Evolutionary conservation across 2,113 vertebrate species (phyloP), one percentile per base, ranked within the genome.

Genomic region (Zapornia atra): DNA sequence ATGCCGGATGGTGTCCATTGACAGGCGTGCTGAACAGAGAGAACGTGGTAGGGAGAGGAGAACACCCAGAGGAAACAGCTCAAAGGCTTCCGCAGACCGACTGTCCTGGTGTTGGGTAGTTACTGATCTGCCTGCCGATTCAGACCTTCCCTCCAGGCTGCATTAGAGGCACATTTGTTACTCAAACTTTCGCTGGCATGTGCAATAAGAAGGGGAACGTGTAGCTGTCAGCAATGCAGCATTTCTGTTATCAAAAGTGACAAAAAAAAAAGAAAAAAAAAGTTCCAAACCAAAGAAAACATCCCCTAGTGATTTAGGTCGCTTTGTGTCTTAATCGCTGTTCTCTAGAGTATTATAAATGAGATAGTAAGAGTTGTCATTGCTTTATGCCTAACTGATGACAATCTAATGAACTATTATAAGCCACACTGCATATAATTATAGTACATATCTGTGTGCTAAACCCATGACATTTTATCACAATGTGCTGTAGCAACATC

Each of bases 341-440:
- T 50, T 96, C 95, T 92, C 92, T 31, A 31, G 91, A 75, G 90
- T 53, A 76, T 92, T 91, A 90, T 73, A 91, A 96, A 96, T 94
- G 93, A 88, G 86, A 79, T 34, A 75, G 92, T 82, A 94, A 91
- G 90, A 95, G 54, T 84, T 96, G 97, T 94, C 94, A 57, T 64
- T 82, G 90, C 92, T 95, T 92, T 92, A 76, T 75, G 90, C 95
- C 94, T 96, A 97, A 92, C 88, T 88, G 96, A 95, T 96, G 92
- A 93, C 96, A 93, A 94, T 68, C 94, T 92, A 96, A 96, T 95
- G 94, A 96, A 92, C 94, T 94, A 86, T 93, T 95, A 95, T 57
- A 94, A 97, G 84, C 65, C 93, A 94, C 69, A 42, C 51, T 77
- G 94, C 65, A 15, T 72, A n/a, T 72, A 92, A 96, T 97, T 96